These are phyloP conservation scores for Sebastes alutus DNA, from an alignment of 2,797 vertebrate genomes.

Conservation along the genomic window DNA sequence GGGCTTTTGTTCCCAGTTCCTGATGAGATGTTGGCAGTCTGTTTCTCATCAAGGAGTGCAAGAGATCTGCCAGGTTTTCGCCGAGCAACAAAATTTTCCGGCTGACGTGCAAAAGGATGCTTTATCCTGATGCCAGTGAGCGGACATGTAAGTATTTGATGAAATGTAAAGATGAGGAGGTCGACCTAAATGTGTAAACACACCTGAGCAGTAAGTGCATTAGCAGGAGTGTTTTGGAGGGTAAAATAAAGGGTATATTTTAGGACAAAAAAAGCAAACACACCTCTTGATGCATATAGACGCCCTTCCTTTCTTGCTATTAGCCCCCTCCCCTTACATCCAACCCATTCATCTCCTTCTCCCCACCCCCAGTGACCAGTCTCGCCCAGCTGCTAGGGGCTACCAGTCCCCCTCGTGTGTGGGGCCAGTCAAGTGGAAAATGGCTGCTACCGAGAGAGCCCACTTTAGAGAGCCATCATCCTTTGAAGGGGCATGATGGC, in stretches of 20 bases:
- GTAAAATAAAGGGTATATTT: conserved; percentile 37
- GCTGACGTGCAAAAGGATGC: conserved; percentile 30
- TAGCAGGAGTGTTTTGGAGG: conserved; percentile 34
- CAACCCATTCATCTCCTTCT: conserved; percentile 69
- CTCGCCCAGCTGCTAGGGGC: conserved; percentile 79
- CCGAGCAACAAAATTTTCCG: conserved; percentile 26
- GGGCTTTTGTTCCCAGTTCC: conserved; percentile 58
- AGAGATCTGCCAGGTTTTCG: conserved; percentile 39
- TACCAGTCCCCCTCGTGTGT: conserved; percentile 78
- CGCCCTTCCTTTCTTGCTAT: conserved; percentile 50
- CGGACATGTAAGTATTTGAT: conserved; percentile 1
- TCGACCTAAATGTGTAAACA: conserved; percentile 10
- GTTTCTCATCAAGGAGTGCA: conserved; percentile 49
- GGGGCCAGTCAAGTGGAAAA: conserved; percentile 86
- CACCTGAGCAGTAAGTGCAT: conserved; percentile 21
- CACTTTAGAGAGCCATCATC: conserved; percentile 85
- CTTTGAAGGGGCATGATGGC: conserved; percentile 84
- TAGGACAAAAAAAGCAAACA: conserved; percentile 42
- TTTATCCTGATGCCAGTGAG: conserved; percentile 20
- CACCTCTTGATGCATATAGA: conserved; percentile 61
- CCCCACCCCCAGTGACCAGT: conserved; percentile 75
- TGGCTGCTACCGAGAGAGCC: conserved; percentile 81
- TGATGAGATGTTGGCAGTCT: conserved; percentile 55
- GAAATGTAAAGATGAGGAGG: conserved; percentile 11
- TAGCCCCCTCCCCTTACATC: conserved; percentile 56